Base-by-base conservation (phyloP, 2,888 invertebrate species). In the Syritta pipiens region DNA sequence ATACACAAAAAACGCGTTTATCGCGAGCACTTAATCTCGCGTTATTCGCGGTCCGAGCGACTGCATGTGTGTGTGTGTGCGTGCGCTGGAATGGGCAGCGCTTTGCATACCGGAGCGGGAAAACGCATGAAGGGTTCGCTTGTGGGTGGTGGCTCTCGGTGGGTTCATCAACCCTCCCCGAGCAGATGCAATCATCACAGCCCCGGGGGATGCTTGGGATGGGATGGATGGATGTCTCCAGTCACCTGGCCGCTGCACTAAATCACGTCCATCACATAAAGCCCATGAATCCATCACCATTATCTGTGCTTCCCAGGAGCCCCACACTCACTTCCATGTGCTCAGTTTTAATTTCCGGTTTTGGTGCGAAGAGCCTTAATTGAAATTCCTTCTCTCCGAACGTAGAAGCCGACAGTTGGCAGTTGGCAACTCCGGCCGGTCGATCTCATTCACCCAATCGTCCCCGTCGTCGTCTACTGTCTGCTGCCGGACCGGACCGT, bases 11-110 rank as follows among this genome's bases (percentile, higher is more conserved):
- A 69, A n/a, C n/a, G n/a, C n/a, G n/a, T 84, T 85, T 85, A 85
- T 85, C 85, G 84, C 83, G 82, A 83, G 83, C 84, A 85, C 83
- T 85, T 85, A 84, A 85, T 85, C 85, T 85, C 75, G 67, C n/a
- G n/a, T 62, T 62, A 72, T 68, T 65, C 37, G 51, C 59, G 68
- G 57, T 26, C 48, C 30, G 48, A 6, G 53, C 30, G 28, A 42
- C 4, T 1, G 5, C 40, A 48, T 53, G 46, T 57, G 55, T 12
- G 40, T 44, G 37, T 20, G 26, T 40, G 10, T 48, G 20, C 22
- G 30, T 17, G 28, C 20, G 57, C 19, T 28, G 14, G 42, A 30
- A 22, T 26, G 40, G n/a, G 24, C 44, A 22, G 14, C 20, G 57
- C 35, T 77, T 76, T 77, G 71, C 71, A 77, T 77, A 69, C 44